phyloP scores from a whole-genome alignment of 2,888 invertebrate genomes.

The Pachymerium ferrugineum region DNA sequence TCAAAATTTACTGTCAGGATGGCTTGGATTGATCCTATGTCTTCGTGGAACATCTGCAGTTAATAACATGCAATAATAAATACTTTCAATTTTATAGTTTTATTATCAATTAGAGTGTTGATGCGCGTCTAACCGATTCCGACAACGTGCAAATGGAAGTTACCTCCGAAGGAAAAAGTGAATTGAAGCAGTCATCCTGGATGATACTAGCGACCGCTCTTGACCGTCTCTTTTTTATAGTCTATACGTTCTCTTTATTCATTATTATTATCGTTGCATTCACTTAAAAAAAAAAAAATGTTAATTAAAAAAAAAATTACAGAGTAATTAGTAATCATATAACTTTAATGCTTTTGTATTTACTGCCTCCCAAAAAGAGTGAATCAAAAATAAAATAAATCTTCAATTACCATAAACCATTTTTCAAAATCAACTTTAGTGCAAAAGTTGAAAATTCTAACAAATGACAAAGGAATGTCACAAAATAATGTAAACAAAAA shows the following conservation, averaged over 20 bases:
- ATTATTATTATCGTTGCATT: not conserved
- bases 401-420: not conserved
- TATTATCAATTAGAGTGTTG: not conserved
- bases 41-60: not conserved
- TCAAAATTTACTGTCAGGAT: not conserved
- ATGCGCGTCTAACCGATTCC: not conserved
- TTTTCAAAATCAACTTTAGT: not conserved
- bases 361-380: not conserved
- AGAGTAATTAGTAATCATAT: not conserved
- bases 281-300: too few relatives aligned
- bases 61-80: not conserved
- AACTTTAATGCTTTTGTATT: conserved; percentile 10
- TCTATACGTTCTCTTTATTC: not conserved
- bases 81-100: not conserved
- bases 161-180: not conserved
- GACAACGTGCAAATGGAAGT: not conserved
- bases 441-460: not conserved
- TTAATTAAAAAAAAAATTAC: too few relatives aligned
- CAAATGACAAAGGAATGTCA: not conserved
- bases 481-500: not conserved
- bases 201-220: not conserved
- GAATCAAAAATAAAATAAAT: not conserved
- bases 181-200: not conserved
- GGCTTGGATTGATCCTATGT: not conserved
- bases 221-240: not conserved